Evolutionary conservation across 2,888 invertebrate genomes (phyloP), one percentile per base, ranked within the genome.

Genomic region (Cheiracanthium punctorium): DNA sequence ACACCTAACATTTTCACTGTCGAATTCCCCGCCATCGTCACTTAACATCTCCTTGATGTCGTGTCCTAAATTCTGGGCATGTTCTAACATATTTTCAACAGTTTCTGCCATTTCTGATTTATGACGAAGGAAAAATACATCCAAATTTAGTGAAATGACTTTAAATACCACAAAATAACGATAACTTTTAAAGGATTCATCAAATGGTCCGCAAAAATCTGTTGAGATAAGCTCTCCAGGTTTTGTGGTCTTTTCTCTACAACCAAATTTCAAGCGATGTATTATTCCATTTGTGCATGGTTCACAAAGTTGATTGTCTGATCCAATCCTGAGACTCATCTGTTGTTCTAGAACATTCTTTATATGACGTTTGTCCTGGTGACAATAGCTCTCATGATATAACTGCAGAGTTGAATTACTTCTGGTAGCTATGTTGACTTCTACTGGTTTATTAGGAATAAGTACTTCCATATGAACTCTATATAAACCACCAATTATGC

Each of bases 91-190:
- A 37, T 37, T 37, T 37, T 37, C 10, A 37, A 37, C 7, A 37
- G 37, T 37, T 4, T 37, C 7, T 37, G 37, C 10, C 10, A 37
- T 10, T 10, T 37, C 79, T 28, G 69, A 77, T 10, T 82, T 82
- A 30, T 69, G 7, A 29, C 64, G 74, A 10, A 86, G 8, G 41
- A 84, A 75, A 32, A 69, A 88, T 64, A 72, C 77, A 58, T 5
- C 64, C n/a, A 52, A 82, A 88, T 14, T 75, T 70, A n/a, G 80
- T 58, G 52, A 48, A 87, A 30, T 86, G 73, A 70, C 88, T 65
- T 80, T 89, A 41, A 88, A 88, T n/a, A 84, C 48, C 1, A 86
- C 81, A 48, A 89, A 87, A n/a, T 80, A 82, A n/a, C 20, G 8
- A 4, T 29, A 37, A 32, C 84, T 85, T 48, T 64, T 58, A 14